phyloP scores from a whole-genome alignment of 2,888 invertebrate genomes.

The Apodemia duryi region DNA sequence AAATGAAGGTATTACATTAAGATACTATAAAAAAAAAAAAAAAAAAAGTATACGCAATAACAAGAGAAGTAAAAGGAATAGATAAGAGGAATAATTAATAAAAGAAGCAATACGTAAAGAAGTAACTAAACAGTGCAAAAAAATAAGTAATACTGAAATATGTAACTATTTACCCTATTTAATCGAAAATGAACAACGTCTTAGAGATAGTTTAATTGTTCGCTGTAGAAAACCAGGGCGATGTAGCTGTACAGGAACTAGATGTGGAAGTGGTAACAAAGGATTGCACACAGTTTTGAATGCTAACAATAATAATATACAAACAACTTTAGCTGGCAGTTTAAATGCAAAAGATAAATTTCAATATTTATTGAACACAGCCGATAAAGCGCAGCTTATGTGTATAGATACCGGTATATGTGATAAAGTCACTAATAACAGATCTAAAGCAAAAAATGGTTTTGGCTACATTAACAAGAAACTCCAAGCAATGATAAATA shows the following conservation, averaged over 20 bases:
- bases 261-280: background rate
- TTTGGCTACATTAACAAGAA: background rate
- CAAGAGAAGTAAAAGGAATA: background rate
- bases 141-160: background rate
- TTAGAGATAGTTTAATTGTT: background rate
- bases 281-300: background rate
- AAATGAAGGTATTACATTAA: no score
- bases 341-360: background rate
- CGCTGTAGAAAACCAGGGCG: background rate
- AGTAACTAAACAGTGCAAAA: background rate
- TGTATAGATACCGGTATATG: background rate
- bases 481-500: background rate
- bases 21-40: no score
- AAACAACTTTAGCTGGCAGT: background rate
- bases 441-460: background rate
- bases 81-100: background rate
- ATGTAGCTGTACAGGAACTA: background rate
- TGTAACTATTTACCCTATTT: conserved; percentile 1
- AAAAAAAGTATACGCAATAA: background rate
- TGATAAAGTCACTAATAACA: background rate
- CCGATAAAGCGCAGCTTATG: background rate
- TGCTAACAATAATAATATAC: background rate
- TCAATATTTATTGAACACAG: background rate
- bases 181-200: conserved; percentile 19
- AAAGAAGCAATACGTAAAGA: background rate